These are phyloP conservation scores for Microcebus lehilahytsara DNA, from an alignment of 2,113 vertebrate genomes.

Conservation along the genomic window DNA sequence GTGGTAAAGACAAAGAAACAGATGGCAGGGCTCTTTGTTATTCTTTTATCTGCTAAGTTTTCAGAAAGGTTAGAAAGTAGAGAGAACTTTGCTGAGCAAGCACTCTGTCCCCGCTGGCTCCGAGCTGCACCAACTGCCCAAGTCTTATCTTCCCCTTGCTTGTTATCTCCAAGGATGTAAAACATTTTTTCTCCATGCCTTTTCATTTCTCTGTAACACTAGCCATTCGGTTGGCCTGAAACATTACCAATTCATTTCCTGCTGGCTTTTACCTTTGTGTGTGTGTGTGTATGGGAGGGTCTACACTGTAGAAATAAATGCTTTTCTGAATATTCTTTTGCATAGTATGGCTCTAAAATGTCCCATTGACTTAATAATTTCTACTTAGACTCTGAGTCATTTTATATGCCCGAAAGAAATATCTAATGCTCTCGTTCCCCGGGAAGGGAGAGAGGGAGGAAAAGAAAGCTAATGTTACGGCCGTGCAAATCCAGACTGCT, in stretches of 20 bases:
- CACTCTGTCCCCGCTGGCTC: background rate
- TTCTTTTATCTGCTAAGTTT: conserved; percentile 55
- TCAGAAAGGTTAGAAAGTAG: background rate
- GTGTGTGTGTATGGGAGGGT: background rate
- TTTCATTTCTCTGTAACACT: background rate
- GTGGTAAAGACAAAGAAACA: background rate
- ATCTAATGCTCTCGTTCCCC: background rate
- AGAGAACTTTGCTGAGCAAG: background rate
- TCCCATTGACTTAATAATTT: background rate
- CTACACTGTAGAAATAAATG: background rate
- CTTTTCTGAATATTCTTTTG: background rate
- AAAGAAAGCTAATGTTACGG: background rate
- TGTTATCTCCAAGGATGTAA: background rate
- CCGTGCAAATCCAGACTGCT: background rate
- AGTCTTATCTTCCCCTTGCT: background rate
- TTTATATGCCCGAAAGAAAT: background rate
- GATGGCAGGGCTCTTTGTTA: background rate
- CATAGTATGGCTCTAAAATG: background rate
- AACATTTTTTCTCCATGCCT: background rate
- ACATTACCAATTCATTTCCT: background rate
- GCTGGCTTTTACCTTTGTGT: background rate
- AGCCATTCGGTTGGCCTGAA: background rate
- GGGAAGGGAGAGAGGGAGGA: background rate
- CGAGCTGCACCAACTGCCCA: background rate
- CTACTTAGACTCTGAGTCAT: background rate